Percentiles rank a stretch among this genome's conserved stretches.
These are phyloP conservation scores for Trichomalopsis sarcophagae DNA, from an alignment of 1,140 invertebrate genomes.

Conservation along the genomic window DNA sequence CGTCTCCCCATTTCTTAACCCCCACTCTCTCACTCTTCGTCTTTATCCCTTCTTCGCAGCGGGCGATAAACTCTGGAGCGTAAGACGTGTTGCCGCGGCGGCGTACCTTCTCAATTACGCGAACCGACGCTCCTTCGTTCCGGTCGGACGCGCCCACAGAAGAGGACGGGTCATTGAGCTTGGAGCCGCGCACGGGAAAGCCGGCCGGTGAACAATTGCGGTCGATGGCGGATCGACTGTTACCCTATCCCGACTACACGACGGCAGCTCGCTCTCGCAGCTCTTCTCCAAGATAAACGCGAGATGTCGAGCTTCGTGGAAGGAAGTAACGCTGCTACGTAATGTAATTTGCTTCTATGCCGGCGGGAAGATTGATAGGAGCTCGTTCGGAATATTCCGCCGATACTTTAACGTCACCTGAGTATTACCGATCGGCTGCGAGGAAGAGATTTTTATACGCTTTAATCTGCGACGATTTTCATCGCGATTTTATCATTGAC, in stretches of 20 bases:
- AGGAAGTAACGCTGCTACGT: background rate
- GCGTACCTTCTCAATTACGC: conserved; percentile 9
- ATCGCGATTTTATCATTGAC: no score
- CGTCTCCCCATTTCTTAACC: background rate
- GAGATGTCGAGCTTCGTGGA: background rate
- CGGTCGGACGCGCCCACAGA: background rate
- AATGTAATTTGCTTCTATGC: background rate
- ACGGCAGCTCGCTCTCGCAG: background rate
- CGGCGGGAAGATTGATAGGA: background rate
- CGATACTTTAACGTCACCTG: background rate
- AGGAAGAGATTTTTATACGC: background rate
- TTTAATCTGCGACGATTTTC: no score
- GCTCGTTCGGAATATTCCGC: background rate
- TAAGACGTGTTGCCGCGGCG: background rate
- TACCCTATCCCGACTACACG: background rate
- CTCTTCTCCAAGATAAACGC: background rate
- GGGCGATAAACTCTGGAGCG: background rate
- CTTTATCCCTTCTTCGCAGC: background rate
- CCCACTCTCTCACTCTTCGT: background rate
- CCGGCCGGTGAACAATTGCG: background rate
- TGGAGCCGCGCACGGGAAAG: background rate
- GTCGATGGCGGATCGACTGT: background rate
- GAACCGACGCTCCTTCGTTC: conserved; percentile 1
- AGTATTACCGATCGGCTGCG: background rate
- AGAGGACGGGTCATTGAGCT: conserved; percentile 13